Evolutionary conservation across 2,797 vertebrate genomes (phyloP).

Genomic region (Gymnothorax reevesii): DNA sequence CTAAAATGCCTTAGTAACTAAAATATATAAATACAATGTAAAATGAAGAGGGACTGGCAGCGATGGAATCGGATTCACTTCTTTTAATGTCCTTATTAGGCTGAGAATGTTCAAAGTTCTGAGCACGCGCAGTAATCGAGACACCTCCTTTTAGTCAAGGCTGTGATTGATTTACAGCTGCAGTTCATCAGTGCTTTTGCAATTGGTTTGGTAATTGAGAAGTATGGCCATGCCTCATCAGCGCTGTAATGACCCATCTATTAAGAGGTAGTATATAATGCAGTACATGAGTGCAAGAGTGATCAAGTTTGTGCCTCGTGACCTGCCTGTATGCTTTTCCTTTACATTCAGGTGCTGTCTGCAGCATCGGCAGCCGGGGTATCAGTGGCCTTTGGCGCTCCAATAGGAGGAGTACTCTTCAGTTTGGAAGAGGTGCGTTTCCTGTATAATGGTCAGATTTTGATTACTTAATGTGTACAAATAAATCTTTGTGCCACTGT

Average conservation of each 20-base stretch:
- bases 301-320: not conserved
- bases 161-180: not conserved
- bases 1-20: not conserved
- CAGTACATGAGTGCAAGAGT: not conserved
- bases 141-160: not conserved
- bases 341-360: constrained; percentile 83
- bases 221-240: not conserved
- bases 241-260: not conserved
- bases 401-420: constrained; percentile 97
- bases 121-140: too few species aligned
- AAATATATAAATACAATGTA: too few species aligned
- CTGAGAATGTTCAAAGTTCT: too few species aligned
- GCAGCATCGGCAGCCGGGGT: constrained; percentile 96
- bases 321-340: constrained; percentile 39
- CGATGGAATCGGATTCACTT: too few species aligned
- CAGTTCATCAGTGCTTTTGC: not conserved
- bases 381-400: constrained; percentile 96
- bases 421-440: constrained; percentile 91
- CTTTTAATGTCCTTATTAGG: too few species aligned
- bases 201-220: not conserved
- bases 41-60: too few species aligned
- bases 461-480: not conserved
- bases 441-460: not conserved
- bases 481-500: not conserved
- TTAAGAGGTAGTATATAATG: not conserved